Base-by-base conservation (phyloP, 2,888 invertebrate species). In the Cataglyphis cursor region DNA sequence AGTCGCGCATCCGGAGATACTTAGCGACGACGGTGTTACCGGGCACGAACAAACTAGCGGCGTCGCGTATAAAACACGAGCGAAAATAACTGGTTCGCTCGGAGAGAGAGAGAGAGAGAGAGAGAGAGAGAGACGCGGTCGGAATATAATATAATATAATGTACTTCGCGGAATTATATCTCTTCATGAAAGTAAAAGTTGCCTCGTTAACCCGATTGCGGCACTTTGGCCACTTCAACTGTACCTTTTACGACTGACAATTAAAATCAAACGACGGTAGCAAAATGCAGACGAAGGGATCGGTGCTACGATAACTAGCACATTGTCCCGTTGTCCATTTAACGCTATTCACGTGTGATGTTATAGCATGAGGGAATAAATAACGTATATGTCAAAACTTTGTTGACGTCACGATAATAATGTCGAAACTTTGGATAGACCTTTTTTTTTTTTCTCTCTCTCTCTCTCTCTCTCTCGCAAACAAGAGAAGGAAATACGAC, bases 121-220 rank as follows among this genome's bases (percentile, higher is more conserved):
- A 28, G 28, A 28, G 28, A 28, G 28, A 28, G 28, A 68, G 68
- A 57, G 12, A 62, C 41, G 68, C 76, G 59, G 70, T 12, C 57
- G 59, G 57, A 80, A 72, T 51, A 51, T 80, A 72, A 70, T 78
- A 44, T 72, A 59, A 78, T 44, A 48, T 70, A 72, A 80, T 61
- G 59, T 35, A 80, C 59, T 72, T 59, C 9, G 78, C 59, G 78
- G 35, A 21, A 59, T 80, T 70, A 72, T 80, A 80, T 38, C 54
- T 65, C 57, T 48, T 41, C 51, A 48, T 48, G 78, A 61, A 24
- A 70, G 72, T 72, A 80, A 80, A 78, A 80, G 78, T 80, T 80
- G 72, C 66, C 59, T 72, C 78, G 72, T 80, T 80, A 80, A 80
- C 44, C 72, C 35, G 72, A 80, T 80, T 61, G 72, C 72, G 59